phyloP scores from a whole-genome alignment of 2,113 vertebrate species.

The Potamarius usumacintae region DNA sequence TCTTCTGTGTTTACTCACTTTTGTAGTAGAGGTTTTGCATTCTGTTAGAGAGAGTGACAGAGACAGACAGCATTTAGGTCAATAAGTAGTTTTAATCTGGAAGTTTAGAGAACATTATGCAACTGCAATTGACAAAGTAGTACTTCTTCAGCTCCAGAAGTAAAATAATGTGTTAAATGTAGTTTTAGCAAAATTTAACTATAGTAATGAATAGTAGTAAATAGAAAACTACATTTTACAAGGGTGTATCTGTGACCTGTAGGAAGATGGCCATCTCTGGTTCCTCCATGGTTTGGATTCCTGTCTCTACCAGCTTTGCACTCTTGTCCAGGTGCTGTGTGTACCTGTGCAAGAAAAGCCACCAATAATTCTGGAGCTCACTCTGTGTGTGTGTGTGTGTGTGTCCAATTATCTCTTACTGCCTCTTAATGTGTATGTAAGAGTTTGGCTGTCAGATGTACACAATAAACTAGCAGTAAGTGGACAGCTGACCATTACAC shows the following conservation, averaged over 20 bases:
- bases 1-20: constrained; percentile 78
- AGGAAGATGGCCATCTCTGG: constrained; percentile 93
- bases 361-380: neutral
- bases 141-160: neutral
- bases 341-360: constrained; percentile 68
- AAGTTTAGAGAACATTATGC: neutral
- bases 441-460: neutral
- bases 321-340: constrained; percentile 83
- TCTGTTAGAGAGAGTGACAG: constrained; percentile 70
- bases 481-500: neutral
- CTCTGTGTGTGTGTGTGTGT: neutral
- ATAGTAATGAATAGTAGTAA: neutral
- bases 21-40: constrained; percentile 86
- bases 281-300: constrained; percentile 92
- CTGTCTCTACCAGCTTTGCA: constrained; percentile 87
- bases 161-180: constrained; percentile 5
- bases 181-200: neutral
- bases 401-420: neutral
- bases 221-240: neutral
- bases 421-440: neutral
- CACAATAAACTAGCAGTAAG: neutral
- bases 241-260: constrained; percentile 74
- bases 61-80: neutral
- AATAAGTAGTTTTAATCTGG: neutral
- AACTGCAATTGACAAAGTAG: neutral